Base-by-base conservation (phyloP, 2,113 vertebrate species). In the Fukomys damarensis region DNA sequence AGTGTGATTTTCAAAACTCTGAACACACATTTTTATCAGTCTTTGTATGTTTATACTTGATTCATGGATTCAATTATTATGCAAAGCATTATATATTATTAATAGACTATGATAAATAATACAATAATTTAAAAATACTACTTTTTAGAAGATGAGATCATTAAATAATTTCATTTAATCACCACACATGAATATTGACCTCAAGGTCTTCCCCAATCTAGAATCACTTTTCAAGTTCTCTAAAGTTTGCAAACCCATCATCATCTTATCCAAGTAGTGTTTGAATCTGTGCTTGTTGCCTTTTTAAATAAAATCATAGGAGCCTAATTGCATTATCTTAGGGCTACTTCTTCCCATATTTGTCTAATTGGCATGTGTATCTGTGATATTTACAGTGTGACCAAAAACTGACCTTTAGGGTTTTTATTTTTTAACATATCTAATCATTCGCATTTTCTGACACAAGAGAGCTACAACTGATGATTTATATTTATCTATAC, bases 111-210 rank as follows among this genome's bases (percentile, higher is more conserved):
- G 56, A 49, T 79, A 68, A 76, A 81, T 84, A 79, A 91, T 11
- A 93, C n/a, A n/a, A n/a, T 88, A 32, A 85, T 74, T 83, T 58
- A 32, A 58, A 72, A 96, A 65, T 92, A 88, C 1, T 83, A 61
- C 9, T 3, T 74, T 86, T 86, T 85, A 91, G 83, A 65, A 63
- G n/a, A 63, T 49, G 20, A 76, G 13, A 65, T 56, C 38, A 91
- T 87, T 20, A 72, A 84, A 68, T 76, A 83, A 72, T 63, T 86
- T 94, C 38, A 72, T 35, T 89, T 86, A 76, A n/a, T 89, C 26
- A 89, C 32, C 72, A 88, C 30, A 41, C 22, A 86, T 16, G 35
- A 72, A 63, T n/a, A n/a, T 89, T 3, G n/a, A 89, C 43, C 3
- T 82, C 10, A 65, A 66, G 26, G 5, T 65, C 82, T 59, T 85